Conservation (phyloP, 2,888 invertebrate genomes). For the Homarus gammarus region DNA sequence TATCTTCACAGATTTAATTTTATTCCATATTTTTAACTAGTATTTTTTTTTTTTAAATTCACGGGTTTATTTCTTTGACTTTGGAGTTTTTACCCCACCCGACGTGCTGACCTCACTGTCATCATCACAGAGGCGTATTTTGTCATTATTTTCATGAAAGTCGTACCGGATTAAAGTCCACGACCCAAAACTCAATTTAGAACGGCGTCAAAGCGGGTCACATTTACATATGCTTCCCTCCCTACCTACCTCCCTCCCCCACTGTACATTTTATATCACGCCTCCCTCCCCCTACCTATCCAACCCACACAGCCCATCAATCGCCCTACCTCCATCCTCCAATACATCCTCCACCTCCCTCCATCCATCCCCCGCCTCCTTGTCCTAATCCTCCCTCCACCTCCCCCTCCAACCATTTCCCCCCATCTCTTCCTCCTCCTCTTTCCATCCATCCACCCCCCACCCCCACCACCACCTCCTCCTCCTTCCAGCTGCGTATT, state of each 20-base stretch:
- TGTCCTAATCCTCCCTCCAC: too few relatives aligned
- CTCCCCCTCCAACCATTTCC: constrained; percentile 4
- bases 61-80: too few relatives aligned
- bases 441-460: background rate
- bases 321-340: background rate
- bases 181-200: background rate
- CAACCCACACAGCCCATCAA: background rate
- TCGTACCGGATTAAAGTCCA: background rate
- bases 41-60: background rate
- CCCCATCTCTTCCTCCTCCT: background rate
- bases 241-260: background rate
- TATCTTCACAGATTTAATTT: too few relatives aligned
- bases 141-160: background rate
- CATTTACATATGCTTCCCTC: background rate
- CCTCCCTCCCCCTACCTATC: background rate
- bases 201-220: background rate
- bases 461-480: background rate
- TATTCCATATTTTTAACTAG: too few relatives aligned
- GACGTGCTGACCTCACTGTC: background rate
- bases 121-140: background rate
- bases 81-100: background rate
- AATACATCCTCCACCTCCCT: background rate
- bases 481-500: too few relatives aligned
- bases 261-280: too few relatives aligned
- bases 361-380: background rate